Evolutionary conservation across 2,888 invertebrate species (phyloP), one percentile per base, ranked within the genome.

Genomic region (Ariolimax columbianus): DNA sequence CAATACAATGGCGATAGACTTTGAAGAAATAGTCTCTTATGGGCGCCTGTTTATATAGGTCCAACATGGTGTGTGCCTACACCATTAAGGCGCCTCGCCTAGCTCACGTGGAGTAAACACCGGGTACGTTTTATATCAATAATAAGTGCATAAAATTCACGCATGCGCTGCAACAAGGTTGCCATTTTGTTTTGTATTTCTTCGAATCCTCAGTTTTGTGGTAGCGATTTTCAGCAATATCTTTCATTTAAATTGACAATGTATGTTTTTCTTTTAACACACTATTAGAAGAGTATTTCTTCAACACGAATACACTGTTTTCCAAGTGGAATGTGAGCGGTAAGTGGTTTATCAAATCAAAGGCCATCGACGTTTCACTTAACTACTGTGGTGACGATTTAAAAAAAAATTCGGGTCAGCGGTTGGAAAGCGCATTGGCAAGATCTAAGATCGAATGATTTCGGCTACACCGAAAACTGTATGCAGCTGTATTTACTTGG

Each of bases 151-250:
- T 72, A 51, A 66, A 75, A 80, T 75, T 77, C 66, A 85, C 89
- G 89, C 88, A 88, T 88, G 89, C 89, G 89, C 87, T 86, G 26
- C 68, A 30, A 33, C 68, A 33, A 36, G 86, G 88, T 88, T 88
- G 88, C 89, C 89, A 89, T 89, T 87, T 89, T 89, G 89, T 59
- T 75, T 51, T 36, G 81, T 40, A 40, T 70, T 63, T 78, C 81
- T 81, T 70, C 36, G 40, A 73, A 83, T n/a, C 38, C 55, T 55
- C 47, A 70, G 68, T 80, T 80, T 63, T 36, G 40, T 40, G 23
- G 33, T 70, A 19, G 36, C 26, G 73, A 73, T 82, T 72, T 78
- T 83, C 33, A 59, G 23, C 19, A 75, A 70, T 77, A 80, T 51
- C 75, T 75, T 75, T 66, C 30, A 66, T 19, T 14, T 9, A 38